phyloP scores from a whole-genome alignment of 2,888 invertebrate species.

The Epistrophe grossulariae region DNA sequence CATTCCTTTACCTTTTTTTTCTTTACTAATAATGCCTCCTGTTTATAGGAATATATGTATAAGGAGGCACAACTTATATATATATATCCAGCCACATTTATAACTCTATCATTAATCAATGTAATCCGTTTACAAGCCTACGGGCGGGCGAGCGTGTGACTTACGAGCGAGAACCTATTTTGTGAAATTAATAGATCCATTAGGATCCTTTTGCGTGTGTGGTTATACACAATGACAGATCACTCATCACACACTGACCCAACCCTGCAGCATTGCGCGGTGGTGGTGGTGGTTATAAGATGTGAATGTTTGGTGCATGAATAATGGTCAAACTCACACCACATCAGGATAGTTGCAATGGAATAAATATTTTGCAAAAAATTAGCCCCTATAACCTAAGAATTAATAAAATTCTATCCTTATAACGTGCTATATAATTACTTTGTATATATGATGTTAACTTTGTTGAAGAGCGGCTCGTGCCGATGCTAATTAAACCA shows the following conservation, averaged over 20 bases:
- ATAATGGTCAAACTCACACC: conserved; percentile 43
- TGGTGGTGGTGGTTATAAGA: background rate
- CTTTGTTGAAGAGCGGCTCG: conserved; percentile 30
- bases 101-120: conserved; percentile 69
- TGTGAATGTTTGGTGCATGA: conserved; percentile 43
- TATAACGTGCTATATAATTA: conserved; percentile 12
- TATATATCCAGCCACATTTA: conserved; percentile 8
- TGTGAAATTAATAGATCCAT: conserved; percentile 75
- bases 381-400: conserved; percentile 17
- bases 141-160: conserved; percentile 60
- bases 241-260: conserved; percentile 67
- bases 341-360: background rate
- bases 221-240: conserved; percentile 68
- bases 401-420: conserved; percentile 26
- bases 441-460: background rate
- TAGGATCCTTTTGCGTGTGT: conserved; percentile 68
- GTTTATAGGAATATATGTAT: background rate
- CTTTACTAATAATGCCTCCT: conserved; percentile 27
- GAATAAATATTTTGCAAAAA: conserved; percentile 7
- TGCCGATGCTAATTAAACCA: conserved; percentile 66
- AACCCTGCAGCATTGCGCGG: conserved; percentile 11
- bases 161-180: conserved; percentile 71
- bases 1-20: conserved; percentile 19
- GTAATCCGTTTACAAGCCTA: conserved; percentile 67
- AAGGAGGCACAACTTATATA: conserved; percentile 37